These are phyloP conservation scores for Psephotus haematonotus DNA, from an alignment of 2,113 vertebrate species.

Conservation along the genomic window DNA sequence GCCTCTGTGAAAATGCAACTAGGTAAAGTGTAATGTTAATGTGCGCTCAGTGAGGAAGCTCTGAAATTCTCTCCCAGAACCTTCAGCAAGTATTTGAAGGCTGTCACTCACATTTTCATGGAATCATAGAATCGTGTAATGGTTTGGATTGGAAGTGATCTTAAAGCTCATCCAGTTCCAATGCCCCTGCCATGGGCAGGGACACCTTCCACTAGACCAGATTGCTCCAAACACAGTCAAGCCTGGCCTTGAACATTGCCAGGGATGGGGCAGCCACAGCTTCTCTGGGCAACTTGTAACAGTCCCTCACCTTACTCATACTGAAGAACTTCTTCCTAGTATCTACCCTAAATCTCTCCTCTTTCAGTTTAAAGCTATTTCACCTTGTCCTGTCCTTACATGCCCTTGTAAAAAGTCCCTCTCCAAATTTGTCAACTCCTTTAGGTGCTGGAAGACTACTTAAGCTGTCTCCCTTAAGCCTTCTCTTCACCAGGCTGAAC, in stretches of 20 bases:
- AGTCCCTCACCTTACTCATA: neutral
- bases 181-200: neutral
- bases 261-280: neutral
- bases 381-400: neutral
- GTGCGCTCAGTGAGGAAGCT: neutral
- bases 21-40: neutral
- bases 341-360: neutral
- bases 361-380: neutral
- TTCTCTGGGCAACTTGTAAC: neutral
- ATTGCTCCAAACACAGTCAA: neutral
- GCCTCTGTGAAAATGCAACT: accelerated
- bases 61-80: neutral
- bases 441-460: neutral
- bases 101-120: neutral
- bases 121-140: neutral
- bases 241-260: neutral
- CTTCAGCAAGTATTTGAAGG: neutral
- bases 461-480: neutral
- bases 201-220: neutral
- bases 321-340: neutral
- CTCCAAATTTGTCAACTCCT: neutral
- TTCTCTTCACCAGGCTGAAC: neutral
- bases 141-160: neutral
- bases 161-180: neutral
- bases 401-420: neutral